These are phyloP conservation scores for Xylocopa sonorina DNA, from an alignment of 1,140 invertebrate genomes.

Conservation along the genomic window DNA sequence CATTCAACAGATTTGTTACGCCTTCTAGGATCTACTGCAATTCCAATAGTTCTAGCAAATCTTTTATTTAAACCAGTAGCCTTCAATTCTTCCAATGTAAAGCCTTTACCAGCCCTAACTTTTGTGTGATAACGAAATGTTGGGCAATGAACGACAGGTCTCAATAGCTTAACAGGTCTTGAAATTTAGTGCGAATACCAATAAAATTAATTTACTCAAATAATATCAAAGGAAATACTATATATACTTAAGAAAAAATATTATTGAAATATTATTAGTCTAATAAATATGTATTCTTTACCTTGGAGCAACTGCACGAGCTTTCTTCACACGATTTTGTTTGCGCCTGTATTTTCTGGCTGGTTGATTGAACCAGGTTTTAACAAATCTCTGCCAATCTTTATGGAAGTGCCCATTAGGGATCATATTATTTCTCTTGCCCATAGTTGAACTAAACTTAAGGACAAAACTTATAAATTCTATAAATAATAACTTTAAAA, in stretches of 20 bases:
- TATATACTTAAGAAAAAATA: conserved; percentile 10
- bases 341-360: conserved; percentile 95
- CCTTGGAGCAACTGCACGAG: conserved; percentile 93
- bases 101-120: conserved; percentile 96
- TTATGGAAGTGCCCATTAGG: conserved; percentile 99
- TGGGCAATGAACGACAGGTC: conserved; percentile 97
- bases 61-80: conserved; percentile 91
- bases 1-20: conserved; percentile 98
- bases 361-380: conserved; percentile 99
- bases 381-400: conserved; percentile 99
- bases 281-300: conserved; percentile 80
- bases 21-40: conserved; percentile 96
- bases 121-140: conserved; percentile 96
- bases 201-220: conserved; percentile 11
- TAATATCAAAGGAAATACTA: conserved; percentile 1
- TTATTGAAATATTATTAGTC: neutral
- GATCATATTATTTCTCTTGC: conserved; percentile 99
- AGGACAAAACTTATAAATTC: neutral
- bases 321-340: conserved; percentile 94
- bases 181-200: conserved; percentile 24
- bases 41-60: conserved; percentile 96
- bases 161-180: conserved; percentile 82
- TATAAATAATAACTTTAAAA: too few species aligned
- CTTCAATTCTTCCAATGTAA: conserved; percentile 97
- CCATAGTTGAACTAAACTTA: conserved; percentile 61